Conservation (phyloP, 2,113 vertebrate genomes). For the Pyxicephalus adspersus region DNA sequence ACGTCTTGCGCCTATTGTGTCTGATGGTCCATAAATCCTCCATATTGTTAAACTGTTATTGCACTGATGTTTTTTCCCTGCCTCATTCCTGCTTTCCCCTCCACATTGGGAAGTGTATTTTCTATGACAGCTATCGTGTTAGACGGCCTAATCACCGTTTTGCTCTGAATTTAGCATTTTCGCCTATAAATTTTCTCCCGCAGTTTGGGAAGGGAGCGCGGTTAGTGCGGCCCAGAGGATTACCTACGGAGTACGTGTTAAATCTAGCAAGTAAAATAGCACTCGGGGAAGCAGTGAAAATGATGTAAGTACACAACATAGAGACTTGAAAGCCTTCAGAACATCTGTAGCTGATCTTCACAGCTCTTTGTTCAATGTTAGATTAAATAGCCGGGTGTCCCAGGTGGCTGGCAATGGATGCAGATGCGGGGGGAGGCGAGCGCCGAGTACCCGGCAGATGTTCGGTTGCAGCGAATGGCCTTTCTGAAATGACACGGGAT, state of each 20-base stretch:
- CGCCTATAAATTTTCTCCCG: not conserved
- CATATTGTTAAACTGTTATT: not conserved
- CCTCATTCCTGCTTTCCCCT: not conserved
- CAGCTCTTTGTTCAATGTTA: slow-evolving; percentile 42
- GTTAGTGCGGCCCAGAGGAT: not conserved
- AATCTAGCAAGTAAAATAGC: not conserved
- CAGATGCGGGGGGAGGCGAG: slow-evolving; percentile 8
- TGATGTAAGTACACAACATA: not conserved
- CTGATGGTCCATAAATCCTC: not conserved
- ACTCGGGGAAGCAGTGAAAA: not conserved
- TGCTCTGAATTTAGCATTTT: not conserved
- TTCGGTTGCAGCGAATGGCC: slow-evolving; percentile 5
- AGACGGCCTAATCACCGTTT: not conserved
- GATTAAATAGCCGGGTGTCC: slow-evolving; percentile 20
- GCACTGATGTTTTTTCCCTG: not conserved
- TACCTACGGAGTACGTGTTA: not conserved
- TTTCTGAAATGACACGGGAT: not conserved
- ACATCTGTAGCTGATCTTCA: slow-evolving; percentile 46
- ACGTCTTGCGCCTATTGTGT: too few relatives aligned
- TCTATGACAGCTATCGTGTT: not conserved
- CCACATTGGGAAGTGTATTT: too few relatives aligned
- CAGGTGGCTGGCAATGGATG: slow-evolving; percentile 13
- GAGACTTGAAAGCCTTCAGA: slow-evolving; percentile 10
- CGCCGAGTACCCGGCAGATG: slow-evolving; percentile 7
- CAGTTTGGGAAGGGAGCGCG: not conserved